Base-by-base conservation (phyloP, 2,888 invertebrate species). In the Diachrysia chrysitis region DNA sequence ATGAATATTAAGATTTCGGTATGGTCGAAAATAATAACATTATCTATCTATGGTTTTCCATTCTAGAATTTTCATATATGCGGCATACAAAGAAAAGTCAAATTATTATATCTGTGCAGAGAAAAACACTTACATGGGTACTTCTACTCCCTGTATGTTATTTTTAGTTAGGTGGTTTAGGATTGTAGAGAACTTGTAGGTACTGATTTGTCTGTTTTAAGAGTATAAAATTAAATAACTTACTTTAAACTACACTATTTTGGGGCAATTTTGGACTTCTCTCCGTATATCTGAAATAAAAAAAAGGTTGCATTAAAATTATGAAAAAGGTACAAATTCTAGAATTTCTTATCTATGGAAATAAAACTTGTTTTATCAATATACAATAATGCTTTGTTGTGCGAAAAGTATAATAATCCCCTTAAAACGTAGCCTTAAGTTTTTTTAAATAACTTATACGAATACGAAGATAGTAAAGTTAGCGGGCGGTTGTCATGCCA, bases 251-350 rank as follows among this genome's bases (percentile, higher is more conserved):
- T 79, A 76, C n/a, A 58, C 71, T 69, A 66, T 78, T 81, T 78
- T 80, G 82, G 83, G 82, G 83, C 84, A 82, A 78, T 76, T 69
- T 68, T 78, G 65, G 42, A 42, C 46, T 71, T 58, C 56, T 69
- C 66, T 76, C 73, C 79, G 64, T 67, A 63, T 73, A 82, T 80
- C 87, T 86, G 86, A n/a, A 85, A 85, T 73, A 29, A 73, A 58
- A 65, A 71, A 66, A 64, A 0, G 35, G 1, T 4, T 57, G 10
- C 21, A 12, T 48, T 21, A 51, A 2, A 51, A 14, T 23, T 23
- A 17, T 46, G 5, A n/a, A 3, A 14, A n/a, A n/a, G 5, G 0
- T 10, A 25, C 12, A 51, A 21, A 21, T 1, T 19, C n/a, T 48
- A 37, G 0, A 10, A 0, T 10, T 32, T 10, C 10, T 10, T 32